These are phyloP conservation scores for Polylopha cassiicola DNA, from an alignment of 2,888 invertebrate species.

Conservation along the genomic window DNA sequence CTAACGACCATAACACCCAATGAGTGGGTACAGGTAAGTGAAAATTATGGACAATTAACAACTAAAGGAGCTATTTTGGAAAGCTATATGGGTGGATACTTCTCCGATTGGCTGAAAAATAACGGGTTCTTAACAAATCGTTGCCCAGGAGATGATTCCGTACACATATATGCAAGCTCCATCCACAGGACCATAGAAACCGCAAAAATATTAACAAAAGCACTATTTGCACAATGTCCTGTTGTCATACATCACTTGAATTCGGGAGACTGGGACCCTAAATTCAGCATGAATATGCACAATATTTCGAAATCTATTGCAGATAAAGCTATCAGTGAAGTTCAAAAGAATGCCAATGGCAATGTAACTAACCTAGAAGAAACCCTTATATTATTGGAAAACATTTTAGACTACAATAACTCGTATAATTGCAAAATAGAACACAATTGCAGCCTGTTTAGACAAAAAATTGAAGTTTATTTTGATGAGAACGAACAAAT, in stretches of 20 bases:
- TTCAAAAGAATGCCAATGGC: constrained; percentile 39
- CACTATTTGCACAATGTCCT: constrained; percentile 49
- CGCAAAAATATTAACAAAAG: constrained; percentile 43
- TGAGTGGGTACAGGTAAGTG: constrained; percentile 45
- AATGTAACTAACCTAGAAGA: constrained; percentile 36
- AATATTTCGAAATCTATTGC: constrained; percentile 36
- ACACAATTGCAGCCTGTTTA: constrained; percentile 41
- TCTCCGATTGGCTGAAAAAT: constrained; percentile 43
- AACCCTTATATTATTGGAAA: constrained; percentile 38
- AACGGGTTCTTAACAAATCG: constrained; percentile 35
- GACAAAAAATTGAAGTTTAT: constrained; percentile 34
- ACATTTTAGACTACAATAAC: constrained; percentile 45
- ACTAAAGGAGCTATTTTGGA: constrained; percentile 52
- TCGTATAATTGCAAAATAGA: constrained; percentile 42
- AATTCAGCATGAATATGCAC: constrained; percentile 46
- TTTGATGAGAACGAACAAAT: constrained; percentile 44
- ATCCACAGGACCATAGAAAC: constrained; percentile 46
- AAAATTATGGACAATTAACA: constrained; percentile 43
- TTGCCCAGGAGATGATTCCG: constrained; percentile 40
- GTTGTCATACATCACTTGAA: constrained; percentile 37
- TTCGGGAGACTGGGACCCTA: constrained; percentile 36
- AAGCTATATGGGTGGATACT: constrained; percentile 49
- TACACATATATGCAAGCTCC: constrained; percentile 51
- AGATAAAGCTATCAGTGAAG: constrained; percentile 34
- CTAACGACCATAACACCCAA: constrained; percentile 40